Evolutionary conservation across 2,888 invertebrate species (phyloP).

Genomic region (Tiphia femorata): DNA sequence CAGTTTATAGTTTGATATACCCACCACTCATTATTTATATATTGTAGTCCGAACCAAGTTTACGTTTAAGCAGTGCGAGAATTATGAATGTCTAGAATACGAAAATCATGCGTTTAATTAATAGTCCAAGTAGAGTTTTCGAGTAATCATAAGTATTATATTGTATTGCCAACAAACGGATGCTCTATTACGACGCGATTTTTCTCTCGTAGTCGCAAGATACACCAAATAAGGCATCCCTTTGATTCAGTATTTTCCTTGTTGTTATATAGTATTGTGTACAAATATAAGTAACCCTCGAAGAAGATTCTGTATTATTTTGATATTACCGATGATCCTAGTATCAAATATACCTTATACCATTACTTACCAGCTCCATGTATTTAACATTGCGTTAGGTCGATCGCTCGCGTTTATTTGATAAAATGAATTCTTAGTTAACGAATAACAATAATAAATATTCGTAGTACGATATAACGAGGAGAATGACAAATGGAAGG

Average conservation of each 20-base stretch:
- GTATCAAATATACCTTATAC: conserved; percentile 4
- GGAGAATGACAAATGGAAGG: not conserved
- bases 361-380: conserved; percentile 16
- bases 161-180: conserved; percentile 45
- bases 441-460: too few species aligned
- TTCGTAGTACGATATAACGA: too few species aligned
- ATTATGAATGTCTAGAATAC: not conserved
- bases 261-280: conserved; percentile 60
- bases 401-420: too few species aligned
- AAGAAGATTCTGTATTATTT: conserved; percentile 1
- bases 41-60: conserved; percentile 9
- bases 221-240: conserved; percentile 51
- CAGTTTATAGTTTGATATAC: conserved; percentile 16
- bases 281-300: conserved; percentile 57
- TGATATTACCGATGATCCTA: not conserved
- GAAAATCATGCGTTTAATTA: conserved; percentile 6
- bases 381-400: conserved; percentile 18
- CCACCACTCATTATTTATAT: conserved; percentile 21
- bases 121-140: conserved; percentile 37
- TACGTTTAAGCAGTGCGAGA: conserved; percentile 7
- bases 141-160: conserved; percentile 51
- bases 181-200: conserved; percentile 34
- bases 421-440: too few species aligned
- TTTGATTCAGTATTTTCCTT: conserved; percentile 63
- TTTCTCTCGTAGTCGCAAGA: conserved; percentile 41